These are phyloP conservation scores for Takifugu ocellatus DNA, from an alignment of 2,797 vertebrate genomes.

Conservation along the genomic window DNA sequence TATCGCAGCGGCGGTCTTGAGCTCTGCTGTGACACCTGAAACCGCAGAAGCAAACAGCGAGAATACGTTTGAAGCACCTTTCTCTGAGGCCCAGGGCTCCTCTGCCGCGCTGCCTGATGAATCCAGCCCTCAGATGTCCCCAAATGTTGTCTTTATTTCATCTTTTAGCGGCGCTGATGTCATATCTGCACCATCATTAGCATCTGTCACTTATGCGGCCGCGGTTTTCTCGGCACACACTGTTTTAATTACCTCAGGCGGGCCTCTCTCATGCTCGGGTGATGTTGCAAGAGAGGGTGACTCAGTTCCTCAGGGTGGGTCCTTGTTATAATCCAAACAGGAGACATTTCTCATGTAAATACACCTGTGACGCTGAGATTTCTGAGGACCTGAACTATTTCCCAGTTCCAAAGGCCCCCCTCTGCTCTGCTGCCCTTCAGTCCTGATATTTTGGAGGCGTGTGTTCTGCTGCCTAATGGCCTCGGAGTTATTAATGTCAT, in stretches of 20 bases:
- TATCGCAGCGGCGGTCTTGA: background rate
- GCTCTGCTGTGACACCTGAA: background rate
- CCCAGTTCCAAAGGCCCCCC: conserved; percentile 7
- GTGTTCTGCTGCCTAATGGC: conserved; percentile 2
- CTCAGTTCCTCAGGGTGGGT: background rate
- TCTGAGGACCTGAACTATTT: conserved; percentile 23
- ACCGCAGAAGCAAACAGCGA: too few species aligned
- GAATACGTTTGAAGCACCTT: too few species aligned
- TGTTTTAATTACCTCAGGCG: conserved; percentile 24
- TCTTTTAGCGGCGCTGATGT: background rate
- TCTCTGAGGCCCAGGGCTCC: too few species aligned
- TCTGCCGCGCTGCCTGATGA: too few species aligned
- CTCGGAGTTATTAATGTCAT: background rate
- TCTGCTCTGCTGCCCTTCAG: too few species aligned
- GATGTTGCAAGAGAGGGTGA: conserved; percentile 20
- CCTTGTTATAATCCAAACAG: conserved; percentile 7
- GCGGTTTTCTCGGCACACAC: conserved; percentile 18
- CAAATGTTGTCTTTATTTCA: background rate
- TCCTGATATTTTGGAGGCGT: too few species aligned
- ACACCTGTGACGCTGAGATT: background rate
- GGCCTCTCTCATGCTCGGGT: conserved; percentile 2
- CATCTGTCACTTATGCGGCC: background rate
- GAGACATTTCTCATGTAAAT: conserved; percentile 30
- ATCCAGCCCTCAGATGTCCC: too few species aligned
- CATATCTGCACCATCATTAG: background rate